Percentiles rank a stretch among this genome's conserved stretches.
phyloP scores from a whole-genome alignment of 2,113 vertebrate species.

The Pygoscelis antarcticus region DNA sequence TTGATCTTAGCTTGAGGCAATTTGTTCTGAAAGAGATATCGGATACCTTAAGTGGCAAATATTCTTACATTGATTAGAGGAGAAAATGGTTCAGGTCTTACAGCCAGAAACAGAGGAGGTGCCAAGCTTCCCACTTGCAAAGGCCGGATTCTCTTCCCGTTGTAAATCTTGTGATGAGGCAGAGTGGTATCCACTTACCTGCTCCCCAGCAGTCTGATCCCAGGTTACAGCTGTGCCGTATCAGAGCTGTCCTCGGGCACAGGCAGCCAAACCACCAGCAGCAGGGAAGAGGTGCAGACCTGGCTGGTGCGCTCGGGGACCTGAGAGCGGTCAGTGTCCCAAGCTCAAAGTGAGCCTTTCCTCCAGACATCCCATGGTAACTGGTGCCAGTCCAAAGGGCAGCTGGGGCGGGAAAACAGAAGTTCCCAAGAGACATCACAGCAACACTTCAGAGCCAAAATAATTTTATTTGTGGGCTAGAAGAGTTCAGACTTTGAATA shows the following conservation, averaged over 20 bases:
- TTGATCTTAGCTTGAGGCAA: background rate
- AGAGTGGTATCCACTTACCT: background rate
- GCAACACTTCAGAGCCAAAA: background rate
- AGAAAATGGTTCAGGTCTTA: background rate
- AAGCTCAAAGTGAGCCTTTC: background rate
- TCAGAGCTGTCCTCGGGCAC: background rate
- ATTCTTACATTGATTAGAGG: background rate
- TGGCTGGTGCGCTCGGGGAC: background rate
- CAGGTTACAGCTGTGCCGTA: background rate
- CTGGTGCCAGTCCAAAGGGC: accelerated
- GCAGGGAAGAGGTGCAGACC: background rate
- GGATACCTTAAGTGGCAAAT: background rate
- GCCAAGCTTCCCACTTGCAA: background rate
- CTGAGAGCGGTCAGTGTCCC: background rate
- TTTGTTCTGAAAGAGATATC: background rate
- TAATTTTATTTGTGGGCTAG: background rate
- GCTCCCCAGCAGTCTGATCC: background rate
- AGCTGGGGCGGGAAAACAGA: background rate
- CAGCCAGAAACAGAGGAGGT: background rate
- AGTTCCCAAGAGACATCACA: background rate
- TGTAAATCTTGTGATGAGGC: background rate
- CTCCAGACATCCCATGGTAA: background rate
- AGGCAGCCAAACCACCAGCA: background rate
- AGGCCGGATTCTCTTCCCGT: background rate
- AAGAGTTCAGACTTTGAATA: background rate